Evolutionary conservation across 92 coral and sea anemone species (phyloP).

Genomic region (Ricordea florida): DNA sequence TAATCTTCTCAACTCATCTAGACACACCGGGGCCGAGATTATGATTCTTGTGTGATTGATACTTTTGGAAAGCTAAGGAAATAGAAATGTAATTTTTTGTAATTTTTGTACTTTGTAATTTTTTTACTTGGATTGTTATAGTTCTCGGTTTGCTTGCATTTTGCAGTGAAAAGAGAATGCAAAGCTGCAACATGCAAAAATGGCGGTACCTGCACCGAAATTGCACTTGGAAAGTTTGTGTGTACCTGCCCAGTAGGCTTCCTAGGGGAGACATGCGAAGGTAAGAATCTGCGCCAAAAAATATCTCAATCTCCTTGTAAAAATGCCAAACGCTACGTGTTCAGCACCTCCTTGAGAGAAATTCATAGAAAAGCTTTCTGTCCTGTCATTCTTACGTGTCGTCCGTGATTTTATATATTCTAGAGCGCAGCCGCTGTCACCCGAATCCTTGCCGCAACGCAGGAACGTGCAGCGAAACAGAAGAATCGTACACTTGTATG

Average conservation of each 20-base stretch:
- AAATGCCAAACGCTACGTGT: too few relatives aligned
- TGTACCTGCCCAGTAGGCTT: conserved; percentile 91
- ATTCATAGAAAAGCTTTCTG: too few relatives aligned
- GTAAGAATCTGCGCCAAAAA: conserved; percentile 27
- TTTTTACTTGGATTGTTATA: too few relatives aligned
- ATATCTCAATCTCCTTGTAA: too few relatives aligned
- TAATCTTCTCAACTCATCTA: too few relatives aligned
- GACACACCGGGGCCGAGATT: too few relatives aligned
- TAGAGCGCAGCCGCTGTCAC: conserved; percentile 66
- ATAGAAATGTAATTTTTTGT: too few relatives aligned
- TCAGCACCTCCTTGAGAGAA: too few relatives aligned
- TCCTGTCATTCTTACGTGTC: too few relatives aligned
- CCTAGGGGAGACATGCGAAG: conserved; percentile 85
- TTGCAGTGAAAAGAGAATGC: conserved; percentile 73
- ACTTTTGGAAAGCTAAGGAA: too few relatives aligned
- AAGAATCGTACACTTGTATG: conserved; percentile 67
- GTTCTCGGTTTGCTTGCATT: neutral
- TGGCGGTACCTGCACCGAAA: conserved; percentile 96
- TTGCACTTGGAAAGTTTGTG: conserved; percentile 67
- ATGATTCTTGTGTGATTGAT: too few relatives aligned
- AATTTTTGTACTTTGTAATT: too few relatives aligned
- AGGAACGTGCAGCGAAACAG: conserved; percentile 79
- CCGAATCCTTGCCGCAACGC: conserved; percentile 91
- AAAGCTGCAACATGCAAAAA: conserved; percentile 89
- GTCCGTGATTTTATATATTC: neutral